phyloP scores from a whole-genome alignment of 2,113 vertebrate species.

The Azemiops feae region DNA sequence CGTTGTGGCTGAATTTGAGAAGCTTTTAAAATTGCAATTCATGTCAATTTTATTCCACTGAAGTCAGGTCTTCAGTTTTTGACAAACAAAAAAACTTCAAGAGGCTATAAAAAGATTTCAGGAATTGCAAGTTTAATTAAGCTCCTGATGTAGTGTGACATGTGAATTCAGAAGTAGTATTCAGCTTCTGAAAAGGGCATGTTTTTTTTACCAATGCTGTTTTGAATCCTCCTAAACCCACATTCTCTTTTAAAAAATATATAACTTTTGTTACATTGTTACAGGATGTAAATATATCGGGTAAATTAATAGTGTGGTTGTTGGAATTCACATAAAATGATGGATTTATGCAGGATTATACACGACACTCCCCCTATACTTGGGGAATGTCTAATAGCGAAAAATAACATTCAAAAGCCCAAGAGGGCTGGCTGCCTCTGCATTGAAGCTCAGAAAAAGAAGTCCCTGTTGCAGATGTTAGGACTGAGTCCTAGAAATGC shows the following conservation, averaged over 20 bases:
- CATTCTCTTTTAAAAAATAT: neutral
- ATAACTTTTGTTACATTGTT: neutral
- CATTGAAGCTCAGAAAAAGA: neutral
- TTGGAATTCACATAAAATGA: neutral
- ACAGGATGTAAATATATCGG: neutral
- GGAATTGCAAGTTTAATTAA: neutral
- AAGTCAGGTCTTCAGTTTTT: neutral
- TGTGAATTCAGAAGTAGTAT: neutral
- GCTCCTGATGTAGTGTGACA: neutral
- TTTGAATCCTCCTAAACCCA: neutral
- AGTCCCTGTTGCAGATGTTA: neutral
- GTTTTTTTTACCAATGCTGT: neutral
- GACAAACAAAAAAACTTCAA: neutral
- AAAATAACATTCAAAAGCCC: neutral
- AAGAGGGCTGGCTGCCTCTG: neutral
- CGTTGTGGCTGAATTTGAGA: neutral
- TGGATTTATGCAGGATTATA: neutral
- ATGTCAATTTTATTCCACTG: neutral
- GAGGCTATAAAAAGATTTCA: neutral
- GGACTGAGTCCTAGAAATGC: too few species aligned
- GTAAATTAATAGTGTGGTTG: neutral
- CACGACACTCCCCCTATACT: neutral
- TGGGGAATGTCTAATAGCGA: neutral
- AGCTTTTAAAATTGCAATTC: neutral
- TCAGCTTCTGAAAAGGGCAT: neutral